Evolutionary conservation across 1,140 invertebrate species (phyloP).

Genomic region (Pogonus chalceus): DNA sequence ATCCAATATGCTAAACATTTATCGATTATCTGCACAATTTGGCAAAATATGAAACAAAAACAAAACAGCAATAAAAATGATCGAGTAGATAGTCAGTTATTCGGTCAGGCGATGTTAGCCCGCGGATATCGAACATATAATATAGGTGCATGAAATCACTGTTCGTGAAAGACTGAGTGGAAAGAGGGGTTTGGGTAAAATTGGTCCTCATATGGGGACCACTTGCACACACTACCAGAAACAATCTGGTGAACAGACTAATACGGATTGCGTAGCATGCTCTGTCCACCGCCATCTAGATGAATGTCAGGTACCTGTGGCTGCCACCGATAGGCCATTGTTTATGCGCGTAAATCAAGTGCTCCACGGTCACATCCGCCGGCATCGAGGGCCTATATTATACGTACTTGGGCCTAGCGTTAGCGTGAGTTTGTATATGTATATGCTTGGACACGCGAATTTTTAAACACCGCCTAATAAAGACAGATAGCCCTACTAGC

Average conservation of each 20-base stretch:
- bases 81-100: no score
- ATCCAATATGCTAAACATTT: no score
- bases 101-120: neutral
- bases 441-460: neutral
- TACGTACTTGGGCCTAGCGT: no score
- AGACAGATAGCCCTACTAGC: neutral
- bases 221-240: no score
- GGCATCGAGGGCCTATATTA: neutral
- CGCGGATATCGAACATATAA: no score
- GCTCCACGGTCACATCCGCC: slow-evolving; percentile 1
- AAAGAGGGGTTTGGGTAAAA: neutral
- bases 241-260: neutral
- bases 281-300: slow-evolving; percentile 1
- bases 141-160: no score
- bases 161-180: neutral
- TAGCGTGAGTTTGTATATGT: no score
- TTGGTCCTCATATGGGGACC: neutral
- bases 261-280: neutral
- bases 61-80: neutral
- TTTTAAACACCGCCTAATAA: neutral
- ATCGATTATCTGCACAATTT: no score
- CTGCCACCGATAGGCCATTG: slow-evolving; percentile 6
- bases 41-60: no score
- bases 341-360: slow-evolving; percentile 5
- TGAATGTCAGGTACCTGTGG: slow-evolving; percentile 3